A percentile compares a stretch with the other conserved stretches of the same genome.
These are phyloP conservation scores for Circaetus gallicus DNA, from an alignment of 2,113 vertebrate genomes.

Conservation along the genomic window DNA sequence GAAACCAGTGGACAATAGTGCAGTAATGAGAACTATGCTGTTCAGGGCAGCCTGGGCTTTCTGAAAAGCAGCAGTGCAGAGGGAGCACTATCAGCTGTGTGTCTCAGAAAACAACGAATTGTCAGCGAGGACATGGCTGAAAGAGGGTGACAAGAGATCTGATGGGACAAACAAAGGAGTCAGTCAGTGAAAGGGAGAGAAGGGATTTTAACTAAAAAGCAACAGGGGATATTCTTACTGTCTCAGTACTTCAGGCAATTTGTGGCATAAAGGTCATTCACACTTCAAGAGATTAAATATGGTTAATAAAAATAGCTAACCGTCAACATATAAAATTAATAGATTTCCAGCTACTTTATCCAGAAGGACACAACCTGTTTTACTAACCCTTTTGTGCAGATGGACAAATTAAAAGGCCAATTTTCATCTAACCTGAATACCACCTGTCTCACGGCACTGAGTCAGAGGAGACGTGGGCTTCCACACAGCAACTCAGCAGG, in stretches of 20 bases:
- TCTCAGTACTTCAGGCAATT: neutral
- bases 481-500: neutral
- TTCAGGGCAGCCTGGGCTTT: neutral
- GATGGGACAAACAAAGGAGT: neutral
- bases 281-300: neutral
- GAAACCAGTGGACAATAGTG: accelerated
- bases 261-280: neutral
- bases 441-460: neutral
- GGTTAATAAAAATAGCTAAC: neutral
- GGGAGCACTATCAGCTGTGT: neutral
- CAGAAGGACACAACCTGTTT: neutral
- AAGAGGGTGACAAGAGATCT: neutral
- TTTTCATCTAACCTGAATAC: neutral
- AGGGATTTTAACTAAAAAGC: neutral
- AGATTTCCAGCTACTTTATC: neutral
- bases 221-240: neutral
- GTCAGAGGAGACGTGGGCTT: neutral
- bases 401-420: neutral
- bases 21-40: neutral
- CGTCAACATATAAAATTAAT: accelerated
- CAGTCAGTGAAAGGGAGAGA: neutral
- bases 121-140: neutral
- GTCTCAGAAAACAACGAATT: neutral
- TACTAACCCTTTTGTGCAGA: neutral
- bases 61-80: neutral